phyloP scores from a whole-genome alignment of 1,140 invertebrate genomes.

The Camponotus pennsylvanicus region DNA sequence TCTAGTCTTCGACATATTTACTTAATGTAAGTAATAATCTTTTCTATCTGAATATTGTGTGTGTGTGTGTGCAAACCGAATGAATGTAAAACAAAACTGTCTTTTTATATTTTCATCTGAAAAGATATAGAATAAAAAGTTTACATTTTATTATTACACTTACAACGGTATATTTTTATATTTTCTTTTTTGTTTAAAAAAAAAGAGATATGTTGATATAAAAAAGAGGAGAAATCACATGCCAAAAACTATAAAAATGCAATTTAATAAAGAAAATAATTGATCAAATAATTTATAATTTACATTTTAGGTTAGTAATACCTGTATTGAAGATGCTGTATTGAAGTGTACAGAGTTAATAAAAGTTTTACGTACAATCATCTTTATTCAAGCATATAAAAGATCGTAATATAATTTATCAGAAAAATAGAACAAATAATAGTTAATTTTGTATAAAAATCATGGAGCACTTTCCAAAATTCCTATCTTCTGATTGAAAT shows the following conservation, averaged over 20 bases:
- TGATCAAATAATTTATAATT: background rate
- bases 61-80: background rate
- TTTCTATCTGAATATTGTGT: background rate
- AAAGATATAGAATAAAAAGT: slow-evolving; percentile 1
- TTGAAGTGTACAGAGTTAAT: background rate
- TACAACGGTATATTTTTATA: background rate
- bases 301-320: background rate
- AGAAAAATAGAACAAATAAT: too few relatives aligned
- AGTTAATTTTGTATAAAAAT: too few relatives aligned
- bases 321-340: too few relatives aligned
- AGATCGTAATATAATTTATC: too few relatives aligned
- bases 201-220: background rate
- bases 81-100: background rate
- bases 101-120: background rate
- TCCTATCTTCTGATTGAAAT: too few relatives aligned
- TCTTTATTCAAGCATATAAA: too few relatives aligned
- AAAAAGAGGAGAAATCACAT: background rate
- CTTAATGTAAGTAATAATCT: background rate
- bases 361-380: too few relatives aligned
- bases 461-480: too few relatives aligned
- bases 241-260: background rate
- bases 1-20: slow-evolving; percentile 65
- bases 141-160: background rate
- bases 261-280: background rate
- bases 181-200: background rate